Percentiles rank a stretch among this genome's conserved stretches.
Evolutionary conservation across 2,113 vertebrate genomes (phyloP).

Genomic region (Seriola aureovittata): DNA sequence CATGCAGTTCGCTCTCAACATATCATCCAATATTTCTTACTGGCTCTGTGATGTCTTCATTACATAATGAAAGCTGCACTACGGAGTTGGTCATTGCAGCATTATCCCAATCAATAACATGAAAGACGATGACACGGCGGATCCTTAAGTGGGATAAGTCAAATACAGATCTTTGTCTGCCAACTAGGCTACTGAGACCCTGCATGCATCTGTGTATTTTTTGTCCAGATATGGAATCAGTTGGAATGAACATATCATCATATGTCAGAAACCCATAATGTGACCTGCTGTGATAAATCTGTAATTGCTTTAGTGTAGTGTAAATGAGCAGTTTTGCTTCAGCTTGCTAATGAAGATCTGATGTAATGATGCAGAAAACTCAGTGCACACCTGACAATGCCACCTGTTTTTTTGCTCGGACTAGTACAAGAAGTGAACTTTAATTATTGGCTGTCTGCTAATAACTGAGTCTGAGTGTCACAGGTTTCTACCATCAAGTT

Average conservation of each 20-base stretch:
- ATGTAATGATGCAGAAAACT: constrained; percentile 22
- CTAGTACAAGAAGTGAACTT: not conserved
- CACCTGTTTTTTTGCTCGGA: constrained; percentile 15
- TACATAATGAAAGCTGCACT: constrained; percentile 13
- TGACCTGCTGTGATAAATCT: constrained; percentile 13
- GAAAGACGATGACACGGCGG: constrained; percentile 36
- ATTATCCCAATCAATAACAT: constrained; percentile 46
- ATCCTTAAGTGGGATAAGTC: constrained; percentile 21
- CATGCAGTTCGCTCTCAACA: constrained; percentile 5
- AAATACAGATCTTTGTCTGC: constrained; percentile 20
- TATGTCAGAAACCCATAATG: not conserved
- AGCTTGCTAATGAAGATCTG: constrained; percentile 2
- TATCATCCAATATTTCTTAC: constrained; percentile 10
- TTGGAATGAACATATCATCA: constrained; percentile 4
- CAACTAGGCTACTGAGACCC: not conserved
- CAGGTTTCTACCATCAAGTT: not conserved
- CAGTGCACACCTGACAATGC: constrained; percentile 24
- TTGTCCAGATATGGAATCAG: not conserved
- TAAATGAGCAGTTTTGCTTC: constrained; percentile 23
- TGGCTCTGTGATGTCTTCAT: constrained; percentile 5
- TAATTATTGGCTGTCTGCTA: not conserved
- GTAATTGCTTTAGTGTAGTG: constrained; percentile 26
- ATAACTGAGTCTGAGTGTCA: not conserved
- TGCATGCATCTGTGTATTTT: not conserved
- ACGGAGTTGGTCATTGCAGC: not conserved